Percentiles rank a stretch among this genome's conserved stretches.
Conservation (phyloP, 2,888 invertebrate genomes). For the Ptychoptera contaminata region DNA sequence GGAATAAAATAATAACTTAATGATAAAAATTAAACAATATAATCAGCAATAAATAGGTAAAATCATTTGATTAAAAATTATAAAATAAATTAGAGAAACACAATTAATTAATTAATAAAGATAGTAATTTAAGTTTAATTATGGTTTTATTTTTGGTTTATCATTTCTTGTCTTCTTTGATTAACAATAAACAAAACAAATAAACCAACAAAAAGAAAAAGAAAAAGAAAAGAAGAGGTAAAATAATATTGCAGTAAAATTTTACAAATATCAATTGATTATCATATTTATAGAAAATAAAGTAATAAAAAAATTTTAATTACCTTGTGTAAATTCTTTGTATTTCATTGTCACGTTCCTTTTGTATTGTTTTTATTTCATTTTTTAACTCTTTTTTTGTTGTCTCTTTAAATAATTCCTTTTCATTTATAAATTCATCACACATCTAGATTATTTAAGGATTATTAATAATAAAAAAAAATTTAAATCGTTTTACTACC, state of each 20-base stretch:
- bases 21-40: neutral
- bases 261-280: neutral
- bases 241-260: slow-evolving; percentile 6
- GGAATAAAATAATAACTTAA: no score
- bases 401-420: slow-evolving; percentile 38
- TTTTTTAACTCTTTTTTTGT: slow-evolving; percentile 45
- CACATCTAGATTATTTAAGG: slow-evolving; percentile 26
- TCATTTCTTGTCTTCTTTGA: no score
- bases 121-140: no score
- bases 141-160: no score
- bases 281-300: neutral
- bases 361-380: slow-evolving; percentile 44
- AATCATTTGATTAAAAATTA: no score
- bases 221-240: no score
- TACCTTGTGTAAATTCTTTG: slow-evolving; percentile 67
- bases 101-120: no score
- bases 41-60: no score
- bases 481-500: neutral
- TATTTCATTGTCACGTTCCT: slow-evolving; percentile 58
- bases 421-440: slow-evolving; percentile 37
- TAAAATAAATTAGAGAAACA: no score
- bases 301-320: slow-evolving; percentile 10
- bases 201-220: no score
- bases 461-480: neutral
- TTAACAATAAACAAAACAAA: no score